Evolutionary conservation across 1,140 invertebrate species (phyloP).

Genomic region (Thalassaphorura encarpata): DNA sequence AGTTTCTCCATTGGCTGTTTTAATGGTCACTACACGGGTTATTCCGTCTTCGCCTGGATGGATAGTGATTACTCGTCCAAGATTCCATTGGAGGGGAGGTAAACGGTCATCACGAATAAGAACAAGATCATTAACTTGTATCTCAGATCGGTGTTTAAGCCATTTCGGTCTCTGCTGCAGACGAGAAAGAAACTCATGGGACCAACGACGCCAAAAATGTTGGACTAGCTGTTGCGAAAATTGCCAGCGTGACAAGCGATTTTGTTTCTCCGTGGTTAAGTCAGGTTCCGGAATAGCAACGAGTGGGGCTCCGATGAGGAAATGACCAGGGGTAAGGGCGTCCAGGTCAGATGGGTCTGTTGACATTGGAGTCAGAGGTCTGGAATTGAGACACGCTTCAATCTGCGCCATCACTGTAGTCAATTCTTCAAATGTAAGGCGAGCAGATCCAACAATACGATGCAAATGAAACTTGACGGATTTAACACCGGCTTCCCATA

Average conservation of each 20-base stretch:
- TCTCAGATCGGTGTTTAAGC: neutral
- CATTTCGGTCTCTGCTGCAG: conserved; percentile 7
- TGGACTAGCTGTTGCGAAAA: conserved; percentile 9
- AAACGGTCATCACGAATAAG: conserved; percentile 31
- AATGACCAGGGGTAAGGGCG: conserved; percentile 30
- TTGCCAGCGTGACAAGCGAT: conserved; percentile 4
- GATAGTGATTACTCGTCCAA: conserved; percentile 34
- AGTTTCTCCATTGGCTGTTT: neutral
- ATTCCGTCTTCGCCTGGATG: conserved; percentile 33
- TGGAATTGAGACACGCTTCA: conserved; percentile 34
- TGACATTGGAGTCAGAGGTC: conserved; percentile 29
- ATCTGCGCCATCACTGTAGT: conserved; percentile 32
- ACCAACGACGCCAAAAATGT: conserved; percentile 6
- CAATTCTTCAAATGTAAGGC: conserved; percentile 33
- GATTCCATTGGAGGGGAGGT: conserved; percentile 33
- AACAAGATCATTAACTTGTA: conserved; percentile 24
- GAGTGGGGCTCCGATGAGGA: neutral
- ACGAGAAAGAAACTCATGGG: neutral
- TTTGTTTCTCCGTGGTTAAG: neutral
- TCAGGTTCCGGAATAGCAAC: conserved; percentile 7
- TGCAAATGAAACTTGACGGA: conserved; percentile 34
- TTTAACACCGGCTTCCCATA: conserved; percentile 37
- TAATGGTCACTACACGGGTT: conserved; percentile 26
- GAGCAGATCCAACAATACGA: conserved; percentile 19
- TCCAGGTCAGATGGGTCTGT: conserved; percentile 33